phyloP scores from a whole-genome alignment of 1,140 invertebrate genomes.

The Microplitis mediator region DNA sequence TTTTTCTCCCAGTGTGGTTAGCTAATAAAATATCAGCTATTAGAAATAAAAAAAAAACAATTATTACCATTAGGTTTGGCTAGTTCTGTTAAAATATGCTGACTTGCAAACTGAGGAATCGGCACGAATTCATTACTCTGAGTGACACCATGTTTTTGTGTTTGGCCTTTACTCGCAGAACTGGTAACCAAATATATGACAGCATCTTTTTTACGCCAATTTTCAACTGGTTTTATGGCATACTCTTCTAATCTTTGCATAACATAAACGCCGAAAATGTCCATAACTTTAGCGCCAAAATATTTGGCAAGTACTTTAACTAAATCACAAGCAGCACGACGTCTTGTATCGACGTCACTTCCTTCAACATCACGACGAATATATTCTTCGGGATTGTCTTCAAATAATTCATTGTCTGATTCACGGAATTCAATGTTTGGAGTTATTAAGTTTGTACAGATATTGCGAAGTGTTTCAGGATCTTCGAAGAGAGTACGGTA shows the following conservation, averaged over 20 bases:
- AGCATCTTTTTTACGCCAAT: slow-evolving; percentile 95
- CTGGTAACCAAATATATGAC: slow-evolving; percentile 96
- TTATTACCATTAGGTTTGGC: slow-evolving; percentile 71
- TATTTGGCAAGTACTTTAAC: slow-evolving; percentile 87
- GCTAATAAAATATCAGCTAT: neutral
- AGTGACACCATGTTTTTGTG: slow-evolving; percentile 89
- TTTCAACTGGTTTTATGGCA: slow-evolving; percentile 71
- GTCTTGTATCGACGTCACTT: slow-evolving; percentile 95
- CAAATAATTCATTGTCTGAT: slow-evolving; percentile 94
- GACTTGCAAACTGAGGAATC: slow-evolving; percentile 83
- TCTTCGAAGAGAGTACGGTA: slow-evolving; percentile 92
- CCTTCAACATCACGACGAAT: slow-evolving; percentile 97
- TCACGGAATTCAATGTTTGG: slow-evolving; percentile 97
- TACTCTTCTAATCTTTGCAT: slow-evolving; percentile 81
- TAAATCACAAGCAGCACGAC: slow-evolving; percentile 94
- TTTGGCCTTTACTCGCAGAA: slow-evolving; percentile 88
- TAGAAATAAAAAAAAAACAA: slow-evolving; percentile 20
- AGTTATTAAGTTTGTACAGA: slow-evolving; percentile 97
- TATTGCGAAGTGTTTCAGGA: slow-evolving; percentile 81
- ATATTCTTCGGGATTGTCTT: slow-evolving; percentile 98
- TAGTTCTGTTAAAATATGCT: slow-evolving; percentile 87
- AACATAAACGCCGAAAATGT: slow-evolving; percentile 75
- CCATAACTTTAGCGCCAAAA: slow-evolving; percentile 92
- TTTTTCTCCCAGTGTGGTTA: neutral
- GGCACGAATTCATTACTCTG: slow-evolving; percentile 89